Base-by-base conservation (phyloP, 1,140 invertebrate species). In the Glomeris maerens region DNA sequence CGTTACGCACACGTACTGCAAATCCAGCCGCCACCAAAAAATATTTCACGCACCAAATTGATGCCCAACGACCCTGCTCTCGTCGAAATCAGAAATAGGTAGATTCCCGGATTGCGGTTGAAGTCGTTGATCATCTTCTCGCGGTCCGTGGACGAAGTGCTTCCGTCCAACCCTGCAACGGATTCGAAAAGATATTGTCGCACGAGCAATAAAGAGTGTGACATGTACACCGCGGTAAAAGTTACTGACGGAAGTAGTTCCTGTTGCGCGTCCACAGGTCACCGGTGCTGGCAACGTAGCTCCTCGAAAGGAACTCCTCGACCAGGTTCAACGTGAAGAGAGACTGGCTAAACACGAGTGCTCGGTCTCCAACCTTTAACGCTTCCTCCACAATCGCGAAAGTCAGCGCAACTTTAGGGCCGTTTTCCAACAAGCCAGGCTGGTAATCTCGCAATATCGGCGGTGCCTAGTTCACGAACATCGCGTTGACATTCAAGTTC, bases 91-190 rank as follows among this genome's bases (percentile, higher is more conserved):
- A 98, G 73, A 66, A 98, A 98, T 27, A 98, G 66, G 65, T 84
- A 80, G 31, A 93, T 77, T 55, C 83, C 80, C n/a, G 79, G 75
- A 72, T 88, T 87, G 31, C 81, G 79, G 68, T 99, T 99, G 62
- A 98, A 98, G 64, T 93, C 85, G 64, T 95, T 93, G 50, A 99
- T 97, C 14, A 98, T 70, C 63, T 91, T 90, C 64, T 98, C 93
- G 58, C 95, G 72, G 64, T 98, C 95, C 42, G 85, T 71, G 1
- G 87, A 90, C 55, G 81, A 82, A 0, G 94, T 98, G 27, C 89
- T 92, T 41, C 95, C 95, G 71, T 98, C 95, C 28, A 99, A 67
- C 52, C 82, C 79, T 81, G 53, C 5, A 4, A 17, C 31, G 17
- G 17, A 36, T 36, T 10, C 17, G 10, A 36, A 36, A 36, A 36